phyloP scores from a whole-genome alignment of 1,140 invertebrate species.

The Lepidurus couesii region DNA sequence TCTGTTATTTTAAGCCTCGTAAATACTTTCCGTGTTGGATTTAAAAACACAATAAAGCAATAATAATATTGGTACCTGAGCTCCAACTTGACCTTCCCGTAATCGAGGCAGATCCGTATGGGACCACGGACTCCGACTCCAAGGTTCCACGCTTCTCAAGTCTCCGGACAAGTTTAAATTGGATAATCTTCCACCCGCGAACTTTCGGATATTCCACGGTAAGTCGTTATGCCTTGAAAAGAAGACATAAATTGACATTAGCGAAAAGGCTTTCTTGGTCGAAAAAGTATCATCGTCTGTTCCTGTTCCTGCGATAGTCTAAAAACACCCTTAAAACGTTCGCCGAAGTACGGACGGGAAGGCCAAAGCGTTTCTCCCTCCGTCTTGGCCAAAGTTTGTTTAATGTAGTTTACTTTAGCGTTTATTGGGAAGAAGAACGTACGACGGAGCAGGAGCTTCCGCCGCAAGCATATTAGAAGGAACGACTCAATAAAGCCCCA shows the following conservation, averaged over 20 bases:
- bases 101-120: conserved; percentile 69
- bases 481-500: conserved; percentile 9
- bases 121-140: conserved; percentile 69
- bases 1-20: too few relatives aligned
- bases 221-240: conserved; percentile 71
- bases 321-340: too few relatives aligned
- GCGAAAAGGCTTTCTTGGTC: not conserved
- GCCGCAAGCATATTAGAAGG: conserved; percentile 10
- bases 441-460: not conserved
- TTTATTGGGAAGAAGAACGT: not conserved
- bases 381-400: not conserved
- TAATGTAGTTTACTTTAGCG: conserved; percentile 11
- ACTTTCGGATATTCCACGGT: conserved; percentile 74
- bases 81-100: conserved; percentile 66
- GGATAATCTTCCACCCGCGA: conserved; percentile 45
- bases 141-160: conserved; percentile 57
- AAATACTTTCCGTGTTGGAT: not conserved
- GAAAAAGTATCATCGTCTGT: too few relatives aligned
- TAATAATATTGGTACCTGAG: conserved; percentile 52
- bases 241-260: conserved; percentile 27
- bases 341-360: not conserved
- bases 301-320: too few relatives aligned
- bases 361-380: not conserved
- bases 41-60: not conserved
- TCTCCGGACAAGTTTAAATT: conserved; percentile 43